Evolutionary conservation across 1,140 invertebrate genomes (phyloP).

Genomic region (Eulimnadia texana): DNA sequence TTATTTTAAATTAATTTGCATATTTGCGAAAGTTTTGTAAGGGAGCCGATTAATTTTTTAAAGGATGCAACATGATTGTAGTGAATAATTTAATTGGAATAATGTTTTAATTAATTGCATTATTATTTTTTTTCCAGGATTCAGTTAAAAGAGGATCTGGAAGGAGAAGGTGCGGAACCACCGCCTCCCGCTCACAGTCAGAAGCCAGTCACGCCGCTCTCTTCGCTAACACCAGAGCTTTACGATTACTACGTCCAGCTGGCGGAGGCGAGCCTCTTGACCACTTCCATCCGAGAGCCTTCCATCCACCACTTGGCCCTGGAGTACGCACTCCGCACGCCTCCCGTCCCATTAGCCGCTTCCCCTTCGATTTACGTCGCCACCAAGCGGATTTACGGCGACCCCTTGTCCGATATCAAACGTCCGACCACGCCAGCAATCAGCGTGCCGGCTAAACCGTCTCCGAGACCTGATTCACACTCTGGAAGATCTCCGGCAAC

Average conservation of each 20-base stretch:
- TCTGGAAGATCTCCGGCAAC: neutral
- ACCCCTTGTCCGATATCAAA: constrained; percentile 11
- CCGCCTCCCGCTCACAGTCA: constrained; percentile 8
- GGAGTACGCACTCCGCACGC: neutral
- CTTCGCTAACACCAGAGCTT: neutral
- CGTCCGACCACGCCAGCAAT: neutral
- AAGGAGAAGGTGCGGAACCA: constrained; percentile 3
- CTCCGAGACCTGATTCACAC: neutral
- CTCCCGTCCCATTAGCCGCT: constrained; percentile 1
- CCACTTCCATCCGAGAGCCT: constrained; percentile 3
- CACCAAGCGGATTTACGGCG: constrained; percentile 7
- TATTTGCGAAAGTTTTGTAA: too few species aligned
- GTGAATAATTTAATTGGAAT: too few species aligned
- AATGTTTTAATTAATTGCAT: too few species aligned
- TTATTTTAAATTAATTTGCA: too few species aligned
- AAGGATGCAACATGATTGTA: too few species aligned
- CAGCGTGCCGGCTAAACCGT: neutral
- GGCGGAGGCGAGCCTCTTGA: neutral
- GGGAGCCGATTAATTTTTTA: too few species aligned
- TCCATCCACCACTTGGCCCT: neutral
- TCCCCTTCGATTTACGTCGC: constrained; percentile 12
- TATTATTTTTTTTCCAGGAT: too few species aligned
- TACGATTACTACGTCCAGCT: neutral
- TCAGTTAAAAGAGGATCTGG: too few species aligned
- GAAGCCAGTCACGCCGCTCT: constrained; percentile 5